Evolutionary conservation across 2,888 invertebrate species (phyloP).

Genomic region (Diadromus collaris): DNA sequence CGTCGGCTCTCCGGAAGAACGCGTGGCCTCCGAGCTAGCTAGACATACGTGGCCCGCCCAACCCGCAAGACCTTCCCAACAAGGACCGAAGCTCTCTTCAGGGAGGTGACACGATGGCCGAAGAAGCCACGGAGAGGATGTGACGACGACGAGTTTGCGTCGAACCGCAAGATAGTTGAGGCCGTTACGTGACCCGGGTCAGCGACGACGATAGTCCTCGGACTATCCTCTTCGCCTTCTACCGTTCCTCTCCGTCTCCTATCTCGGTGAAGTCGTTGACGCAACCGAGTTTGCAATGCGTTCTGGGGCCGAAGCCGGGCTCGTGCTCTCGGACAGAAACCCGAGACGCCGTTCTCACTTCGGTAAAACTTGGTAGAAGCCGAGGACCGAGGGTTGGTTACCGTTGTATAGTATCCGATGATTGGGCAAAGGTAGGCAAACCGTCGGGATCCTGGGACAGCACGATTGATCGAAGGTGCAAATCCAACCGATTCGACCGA

Average conservation of each 20-base stretch:
- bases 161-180: constrained; percentile 55
- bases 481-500: not conserved
- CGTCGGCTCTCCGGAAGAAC: constrained; percentile 26
- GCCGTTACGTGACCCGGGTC: constrained; percentile 58
- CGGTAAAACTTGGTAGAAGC: constrained; percentile 7
- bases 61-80: not conserved
- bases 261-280: constrained; percentile 38
- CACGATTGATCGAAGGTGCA: not conserved
- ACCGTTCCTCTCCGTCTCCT: not conserved
- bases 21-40: constrained; percentile 38
- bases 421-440: constrained; percentile 17
- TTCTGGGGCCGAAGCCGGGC: constrained; percentile 24
- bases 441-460: constrained; percentile 30
- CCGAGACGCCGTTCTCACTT: not conserved
- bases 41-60: constrained; percentile 29
- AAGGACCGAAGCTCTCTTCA: constrained; percentile 30
- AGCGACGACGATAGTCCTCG: constrained; percentile 41
- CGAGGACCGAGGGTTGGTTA: constrained; percentile 14
- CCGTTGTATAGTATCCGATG: not conserved
- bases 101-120: constrained; percentile 19
- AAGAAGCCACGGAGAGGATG: constrained; percentile 31
- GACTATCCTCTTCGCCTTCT: constrained; percentile 13
- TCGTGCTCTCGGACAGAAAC: constrained; percentile 4
- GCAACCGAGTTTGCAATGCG: constrained; percentile 34
- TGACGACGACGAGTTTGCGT: constrained; percentile 55